Evolutionary conservation across 2,797 vertebrate species (phyloP).

Genomic region (Helarctos malayanus): DNA sequence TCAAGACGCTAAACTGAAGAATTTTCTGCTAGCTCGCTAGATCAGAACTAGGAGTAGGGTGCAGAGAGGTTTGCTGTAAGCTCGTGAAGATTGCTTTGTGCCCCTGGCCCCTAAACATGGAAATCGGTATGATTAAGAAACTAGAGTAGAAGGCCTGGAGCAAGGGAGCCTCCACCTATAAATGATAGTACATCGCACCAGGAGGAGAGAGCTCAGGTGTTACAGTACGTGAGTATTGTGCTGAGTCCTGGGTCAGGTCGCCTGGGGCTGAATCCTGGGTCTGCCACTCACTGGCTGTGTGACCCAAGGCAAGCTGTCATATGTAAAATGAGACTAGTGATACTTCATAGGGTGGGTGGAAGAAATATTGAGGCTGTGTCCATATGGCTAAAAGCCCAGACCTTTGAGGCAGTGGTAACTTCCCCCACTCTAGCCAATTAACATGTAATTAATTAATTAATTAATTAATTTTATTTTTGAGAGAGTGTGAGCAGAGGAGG

Average conservation of each 20-base stretch:
- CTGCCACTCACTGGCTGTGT: background rate
- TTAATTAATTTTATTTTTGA: background rate
- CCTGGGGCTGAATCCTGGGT: background rate
- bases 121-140: background rate
- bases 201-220: background rate
- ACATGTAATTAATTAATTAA: background rate
- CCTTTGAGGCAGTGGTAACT: background rate
- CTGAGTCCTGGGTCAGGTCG: background rate
- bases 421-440: background rate
- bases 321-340: background rate
- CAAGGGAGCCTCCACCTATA: background rate
- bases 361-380: background rate
- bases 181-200: background rate
- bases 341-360: background rate
- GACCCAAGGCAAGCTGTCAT: background rate
- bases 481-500: background rate
- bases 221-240: background rate
- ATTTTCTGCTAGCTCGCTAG: background rate
- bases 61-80: background rate
- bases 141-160: background rate
- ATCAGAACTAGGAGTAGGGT: background rate
- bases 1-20: background rate
- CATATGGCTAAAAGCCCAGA: background rate
- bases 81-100: background rate
- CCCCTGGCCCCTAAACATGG: accelerated